Conservation (phyloP, 2,888 invertebrate species). For the Allolobophora icterica region DNA sequence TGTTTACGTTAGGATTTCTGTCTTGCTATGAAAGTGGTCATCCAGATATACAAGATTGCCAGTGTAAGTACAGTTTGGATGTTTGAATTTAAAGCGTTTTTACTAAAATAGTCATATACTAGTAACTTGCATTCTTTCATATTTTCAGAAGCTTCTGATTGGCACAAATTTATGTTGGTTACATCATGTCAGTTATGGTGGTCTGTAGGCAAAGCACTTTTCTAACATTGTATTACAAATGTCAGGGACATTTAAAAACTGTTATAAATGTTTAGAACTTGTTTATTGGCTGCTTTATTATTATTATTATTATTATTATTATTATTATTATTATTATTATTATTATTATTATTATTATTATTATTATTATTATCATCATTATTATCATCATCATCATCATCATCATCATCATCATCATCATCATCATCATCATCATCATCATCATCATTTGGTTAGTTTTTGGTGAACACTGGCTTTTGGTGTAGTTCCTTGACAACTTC, state of each 20-base stretch:
- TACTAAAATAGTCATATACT: neutral
- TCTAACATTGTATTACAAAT: neutral
- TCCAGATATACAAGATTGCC: conserved; percentile 26
- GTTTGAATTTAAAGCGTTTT: neutral
- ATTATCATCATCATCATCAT: no score
- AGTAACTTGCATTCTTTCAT: neutral
- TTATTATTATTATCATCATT: neutral
- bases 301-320: neutral
- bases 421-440: no score
- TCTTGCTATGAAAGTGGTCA: conserved; percentile 26
- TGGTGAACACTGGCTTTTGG: no score
- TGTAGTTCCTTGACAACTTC: no score
- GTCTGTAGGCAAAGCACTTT: neutral
- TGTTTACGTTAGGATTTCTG: neutral
- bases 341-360: neutral
- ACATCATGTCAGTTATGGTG: neutral
- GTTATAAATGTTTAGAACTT: neutral
- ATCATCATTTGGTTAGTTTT: no score
- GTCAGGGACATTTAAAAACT: no score
- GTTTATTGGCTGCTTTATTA: neutral
- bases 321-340: no score
- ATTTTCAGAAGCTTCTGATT: neutral
- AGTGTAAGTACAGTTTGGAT: neutral
- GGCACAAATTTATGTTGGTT: neutral
- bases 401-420: no score